These are phyloP conservation scores for Parapristionchus giblindavisi DNA, from an alignment of 2,888 invertebrate genomes.

Conservation along the genomic window DNA sequence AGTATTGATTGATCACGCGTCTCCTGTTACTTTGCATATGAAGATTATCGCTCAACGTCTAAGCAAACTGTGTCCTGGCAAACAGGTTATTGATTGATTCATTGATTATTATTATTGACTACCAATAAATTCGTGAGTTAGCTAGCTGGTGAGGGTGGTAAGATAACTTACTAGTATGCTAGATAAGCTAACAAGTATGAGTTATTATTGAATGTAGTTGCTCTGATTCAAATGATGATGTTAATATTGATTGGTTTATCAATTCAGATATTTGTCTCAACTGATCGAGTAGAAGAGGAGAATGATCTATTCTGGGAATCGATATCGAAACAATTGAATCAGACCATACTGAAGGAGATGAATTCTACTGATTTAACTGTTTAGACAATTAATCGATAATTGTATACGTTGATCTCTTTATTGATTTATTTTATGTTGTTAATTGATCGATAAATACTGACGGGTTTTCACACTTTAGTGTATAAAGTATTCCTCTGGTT, in stretches of 20 bases:
- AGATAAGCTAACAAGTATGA: no score
- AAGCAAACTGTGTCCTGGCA: conserved; percentile 16
- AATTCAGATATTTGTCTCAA: conserved; percentile 33
- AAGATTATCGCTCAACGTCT: conserved; percentile 33
- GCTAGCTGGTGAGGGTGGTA: no score
- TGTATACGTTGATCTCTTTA: background rate
- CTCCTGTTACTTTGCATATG: conserved; percentile 18
- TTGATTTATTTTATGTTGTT: no score
- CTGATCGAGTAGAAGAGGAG: conserved; percentile 36
- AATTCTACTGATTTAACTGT: background rate
- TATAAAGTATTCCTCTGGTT: no score
- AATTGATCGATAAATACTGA: no score
- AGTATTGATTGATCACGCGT: conserved; percentile 27
- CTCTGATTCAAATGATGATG: background rate
- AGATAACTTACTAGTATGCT: no score
- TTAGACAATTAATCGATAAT: background rate
- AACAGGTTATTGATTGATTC: conserved; percentile 10
- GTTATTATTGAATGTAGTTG: no score
- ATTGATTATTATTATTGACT: background rate
- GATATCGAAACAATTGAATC: conserved; percentile 7
- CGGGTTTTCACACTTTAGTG: no score
- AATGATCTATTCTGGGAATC: conserved; percentile 25
- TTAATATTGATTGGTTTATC: background rate
- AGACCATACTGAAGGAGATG: background rate
- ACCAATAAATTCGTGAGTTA: no score